Evolutionary conservation across 2,888 invertebrate genomes (phyloP).

Genomic region (Acanthosoma haemorrhoidale): DNA sequence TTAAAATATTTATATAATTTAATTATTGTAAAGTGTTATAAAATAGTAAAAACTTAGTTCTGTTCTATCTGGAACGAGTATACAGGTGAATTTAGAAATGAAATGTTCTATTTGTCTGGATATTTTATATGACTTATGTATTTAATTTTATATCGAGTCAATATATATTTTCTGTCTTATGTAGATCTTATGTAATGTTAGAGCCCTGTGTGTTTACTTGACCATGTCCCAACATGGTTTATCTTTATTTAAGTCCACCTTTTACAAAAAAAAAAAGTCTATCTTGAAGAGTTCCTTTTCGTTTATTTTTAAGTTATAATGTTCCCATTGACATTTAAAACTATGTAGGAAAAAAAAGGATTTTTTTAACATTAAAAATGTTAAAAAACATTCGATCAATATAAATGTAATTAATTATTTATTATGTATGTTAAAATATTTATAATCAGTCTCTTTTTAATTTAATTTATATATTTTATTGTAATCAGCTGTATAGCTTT

Average conservation of each 20-base stretch:
- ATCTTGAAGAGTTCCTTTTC: constrained; percentile 16
- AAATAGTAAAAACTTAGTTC: no score
- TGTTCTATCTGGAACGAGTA: no score
- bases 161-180: not conserved
- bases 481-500: constrained; percentile 13
- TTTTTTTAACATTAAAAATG: not conserved
- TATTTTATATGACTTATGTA: no score
- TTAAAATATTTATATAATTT: constrained; percentile 15
- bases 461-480: constrained; percentile 3
- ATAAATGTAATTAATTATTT: not conserved
- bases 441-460: not conserved
- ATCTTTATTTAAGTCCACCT: constrained; percentile 2
- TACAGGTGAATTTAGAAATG: no score
- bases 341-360: not conserved
- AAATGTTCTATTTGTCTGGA: no score
- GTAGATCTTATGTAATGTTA: constrained; percentile 20
- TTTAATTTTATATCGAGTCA: not conserved
- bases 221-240: constrained; percentile 1
- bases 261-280: constrained; percentile 19
- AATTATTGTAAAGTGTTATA: constrained; percentile 14
- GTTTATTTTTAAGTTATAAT: not conserved
- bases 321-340: not conserved
- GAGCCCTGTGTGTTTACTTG: constrained; percentile 16
- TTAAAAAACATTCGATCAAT: no score
- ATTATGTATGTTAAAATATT: not conserved